Evolutionary conservation across 2,888 invertebrate genomes (phyloP).

Genomic region (Thumatha senex): DNA sequence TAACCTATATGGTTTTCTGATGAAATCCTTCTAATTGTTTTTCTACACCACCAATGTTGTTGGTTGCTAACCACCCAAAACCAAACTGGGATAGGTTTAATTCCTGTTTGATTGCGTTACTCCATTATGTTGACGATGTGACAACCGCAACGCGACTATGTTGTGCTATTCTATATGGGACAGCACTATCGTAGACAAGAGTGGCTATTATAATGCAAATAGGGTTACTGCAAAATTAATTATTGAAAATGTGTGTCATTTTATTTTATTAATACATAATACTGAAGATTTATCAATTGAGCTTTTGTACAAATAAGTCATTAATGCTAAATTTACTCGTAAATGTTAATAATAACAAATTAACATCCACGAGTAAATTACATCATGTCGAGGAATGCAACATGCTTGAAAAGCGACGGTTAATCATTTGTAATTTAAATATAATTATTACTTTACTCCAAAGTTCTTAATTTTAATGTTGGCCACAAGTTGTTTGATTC

Average conservation of each 20-base stretch:
- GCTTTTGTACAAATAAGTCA: no score
- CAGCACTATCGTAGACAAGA: slow-evolving; percentile 37
- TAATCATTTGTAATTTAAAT: no score
- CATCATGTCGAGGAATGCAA: no score
- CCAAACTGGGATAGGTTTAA: slow-evolving; percentile 29
- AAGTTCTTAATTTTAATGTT: no score
- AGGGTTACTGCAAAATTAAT: neutral
- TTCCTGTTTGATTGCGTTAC: slow-evolving; percentile 36
- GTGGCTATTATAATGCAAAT: slow-evolving; percentile 45
- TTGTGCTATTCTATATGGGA: slow-evolving; percentile 31
- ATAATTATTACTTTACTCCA: no score
- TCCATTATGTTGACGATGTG: slow-evolving; percentile 31
- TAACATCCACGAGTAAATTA: no score
- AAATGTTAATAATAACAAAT: no score
- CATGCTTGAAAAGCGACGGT: no score
- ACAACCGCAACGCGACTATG: slow-evolving; percentile 33
- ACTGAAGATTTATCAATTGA: no score
- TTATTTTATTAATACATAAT: no score
- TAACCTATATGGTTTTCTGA: neutral
- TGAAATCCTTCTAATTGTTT: slow-evolving; percentile 3
- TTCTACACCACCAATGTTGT: neutral
- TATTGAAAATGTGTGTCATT: no score
- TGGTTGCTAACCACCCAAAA: slow-evolving; percentile 9
- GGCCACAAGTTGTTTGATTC: no score
- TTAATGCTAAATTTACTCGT: neutral